Conservation (phyloP, 2,113 vertebrate genomes). For the Passer domesticus region DNA sequence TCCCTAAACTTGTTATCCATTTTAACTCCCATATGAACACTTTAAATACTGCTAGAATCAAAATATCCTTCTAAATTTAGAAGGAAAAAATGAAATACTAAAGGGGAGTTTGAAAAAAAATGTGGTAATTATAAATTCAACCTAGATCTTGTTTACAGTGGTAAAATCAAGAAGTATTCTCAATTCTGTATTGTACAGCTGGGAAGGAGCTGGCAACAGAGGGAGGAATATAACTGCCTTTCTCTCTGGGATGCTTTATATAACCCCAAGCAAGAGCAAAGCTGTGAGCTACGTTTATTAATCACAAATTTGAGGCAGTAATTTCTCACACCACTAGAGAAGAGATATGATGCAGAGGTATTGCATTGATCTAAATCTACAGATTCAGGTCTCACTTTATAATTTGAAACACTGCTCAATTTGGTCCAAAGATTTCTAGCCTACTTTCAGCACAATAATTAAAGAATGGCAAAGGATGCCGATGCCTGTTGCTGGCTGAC, state of each 20-base stretch:
- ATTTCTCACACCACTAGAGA: neutral
- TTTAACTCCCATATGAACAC: neutral
- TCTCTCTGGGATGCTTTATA: neutral
- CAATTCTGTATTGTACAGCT: neutral
- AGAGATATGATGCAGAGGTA: neutral
- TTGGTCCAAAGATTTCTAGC: neutral
- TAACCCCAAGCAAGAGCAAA: constrained; percentile 5
- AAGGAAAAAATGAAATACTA: neutral
- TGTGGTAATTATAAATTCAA: neutral
- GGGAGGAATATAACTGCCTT: neutral
- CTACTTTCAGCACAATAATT: neutral
- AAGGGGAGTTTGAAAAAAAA: neutral
- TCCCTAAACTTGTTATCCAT: neutral
- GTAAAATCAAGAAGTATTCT: neutral
- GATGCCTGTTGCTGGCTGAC: neutral
- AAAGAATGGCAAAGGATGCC: neutral
- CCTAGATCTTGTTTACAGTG: neutral
- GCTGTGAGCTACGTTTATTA: constrained; percentile 4
- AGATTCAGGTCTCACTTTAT: neutral
- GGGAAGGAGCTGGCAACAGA: neutral
- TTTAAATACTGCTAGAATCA: neutral
- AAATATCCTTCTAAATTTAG: neutral
- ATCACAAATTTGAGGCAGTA: neutral
- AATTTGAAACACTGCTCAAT: neutral
- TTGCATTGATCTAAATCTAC: neutral